Evolutionary conservation across 2,113 vertebrate genomes (phyloP), one percentile per base, ranked within the genome.

Genomic region (Cettia cetti): DNA sequence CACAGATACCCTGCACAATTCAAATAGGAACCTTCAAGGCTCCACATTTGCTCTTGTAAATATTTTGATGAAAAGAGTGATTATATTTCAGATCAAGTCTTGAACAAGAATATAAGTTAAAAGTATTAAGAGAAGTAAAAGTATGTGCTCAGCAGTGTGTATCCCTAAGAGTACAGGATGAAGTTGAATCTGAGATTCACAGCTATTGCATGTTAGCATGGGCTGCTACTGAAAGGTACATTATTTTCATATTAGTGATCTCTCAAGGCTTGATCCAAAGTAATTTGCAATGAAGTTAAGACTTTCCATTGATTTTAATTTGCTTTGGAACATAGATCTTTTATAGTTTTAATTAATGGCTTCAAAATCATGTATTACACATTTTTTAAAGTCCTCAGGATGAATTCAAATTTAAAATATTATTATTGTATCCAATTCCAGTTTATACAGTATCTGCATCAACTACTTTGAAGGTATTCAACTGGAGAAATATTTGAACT

Each of bases 11-110:
- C 45, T 27, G 56, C 42, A 74, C 86, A 45, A 80, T 57, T 91
- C 92, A 87, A 86, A 83, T 45, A 54, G 33, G 65, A 92, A 40
- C 56, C 74, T 78, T 80, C 84, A 49, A 61, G 69, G 80, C 80
- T 63, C 75, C 54, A 54, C 82, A 6, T 31, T 82, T 79, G 68
- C 49, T 74, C 26, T 31, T 74, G 72, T 89, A 94, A 96, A 95
- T 97, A 94, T 95, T 96, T 94, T 89, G 84, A 93, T 97, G 82
- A 77, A 77, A 78, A 89, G 54, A 89, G 77, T 83, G 42, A 82
- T 86, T 90, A 69, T 69, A 65, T 76, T 78, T 69, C 79, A 93
- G 88, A 68, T 86, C 31, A 60, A 86, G 23, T 40, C 72, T 85
- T 92, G 65, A 78, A 60, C 45, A 89, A 84, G 53, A 84, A n/a